Evolutionary conservation across 2,797 vertebrate species (phyloP).

Genomic region (Champsocephalus gunnari): DNA sequence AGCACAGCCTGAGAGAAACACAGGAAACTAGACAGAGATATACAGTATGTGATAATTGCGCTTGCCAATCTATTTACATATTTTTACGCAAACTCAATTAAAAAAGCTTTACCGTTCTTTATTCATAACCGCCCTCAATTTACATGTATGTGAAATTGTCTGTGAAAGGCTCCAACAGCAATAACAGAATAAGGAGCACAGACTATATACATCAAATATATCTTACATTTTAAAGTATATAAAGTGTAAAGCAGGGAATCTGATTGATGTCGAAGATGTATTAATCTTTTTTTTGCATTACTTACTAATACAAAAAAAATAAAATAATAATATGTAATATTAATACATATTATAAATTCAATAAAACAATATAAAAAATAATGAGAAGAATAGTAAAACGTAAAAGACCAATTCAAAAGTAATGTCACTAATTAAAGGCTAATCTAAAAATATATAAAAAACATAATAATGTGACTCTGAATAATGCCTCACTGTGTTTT

Average conservation of each 20-base stretch:
- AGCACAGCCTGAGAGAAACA: constrained; percentile 3
- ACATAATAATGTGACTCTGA: too few relatives aligned
- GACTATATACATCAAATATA: neutral
- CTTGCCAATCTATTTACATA: neutral
- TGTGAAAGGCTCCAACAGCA: neutral
- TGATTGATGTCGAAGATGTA: neutral
- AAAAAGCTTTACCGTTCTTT: neutral
- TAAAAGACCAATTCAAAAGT: too few relatives aligned
- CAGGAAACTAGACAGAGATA: neutral
- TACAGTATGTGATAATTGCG: neutral
- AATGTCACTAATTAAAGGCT: too few relatives aligned
- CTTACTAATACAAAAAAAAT: too few relatives aligned
- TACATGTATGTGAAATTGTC: neutral
- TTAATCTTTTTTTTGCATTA: neutral
- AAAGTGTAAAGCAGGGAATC: neutral
- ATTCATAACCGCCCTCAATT: neutral
- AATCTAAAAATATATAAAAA: too few relatives aligned
- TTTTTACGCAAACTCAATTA: too few relatives aligned
- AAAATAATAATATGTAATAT: too few relatives aligned
- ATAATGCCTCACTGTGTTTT: neutral
- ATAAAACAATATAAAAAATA: too few relatives aligned
- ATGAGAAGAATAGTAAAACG: too few relatives aligned
- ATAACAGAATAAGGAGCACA: neutral
- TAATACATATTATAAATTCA: too few relatives aligned
- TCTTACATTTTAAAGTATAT: neutral